Evolutionary conservation across 2,113 vertebrate genomes (phyloP).

Genomic region (Sula dactylatra): DNA sequence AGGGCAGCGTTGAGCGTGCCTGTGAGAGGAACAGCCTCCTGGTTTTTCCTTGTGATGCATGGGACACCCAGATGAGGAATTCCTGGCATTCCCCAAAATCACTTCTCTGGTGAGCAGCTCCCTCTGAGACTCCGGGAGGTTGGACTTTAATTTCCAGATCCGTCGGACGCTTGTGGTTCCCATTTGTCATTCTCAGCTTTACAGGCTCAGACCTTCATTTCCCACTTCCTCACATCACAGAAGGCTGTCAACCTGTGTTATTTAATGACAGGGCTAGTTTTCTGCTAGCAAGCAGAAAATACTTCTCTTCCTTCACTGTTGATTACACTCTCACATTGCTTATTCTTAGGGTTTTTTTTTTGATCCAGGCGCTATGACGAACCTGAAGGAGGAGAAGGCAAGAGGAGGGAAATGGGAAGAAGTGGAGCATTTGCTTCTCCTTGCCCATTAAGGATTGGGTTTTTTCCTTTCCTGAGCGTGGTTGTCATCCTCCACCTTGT

Average conservation of each 20-base stretch:
- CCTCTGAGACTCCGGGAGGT: neutral
- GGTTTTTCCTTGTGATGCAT: neutral
- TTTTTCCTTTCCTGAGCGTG: neutral
- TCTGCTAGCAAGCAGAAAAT: neutral
- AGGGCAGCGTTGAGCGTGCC: neutral
- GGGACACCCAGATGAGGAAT: neutral
- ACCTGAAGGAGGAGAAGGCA: neutral
- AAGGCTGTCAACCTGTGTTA: neutral
- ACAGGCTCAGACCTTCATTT: neutral
- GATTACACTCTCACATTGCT: neutral
- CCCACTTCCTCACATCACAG: neutral
- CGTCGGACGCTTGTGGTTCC: neutral
- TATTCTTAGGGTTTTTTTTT: neutral
- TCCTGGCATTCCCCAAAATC: neutral
- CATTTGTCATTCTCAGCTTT: neutral
- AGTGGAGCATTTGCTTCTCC: neutral
- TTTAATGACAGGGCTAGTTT: neutral
- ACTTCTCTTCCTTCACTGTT: neutral
- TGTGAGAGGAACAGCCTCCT: neutral
- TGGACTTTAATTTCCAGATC: neutral
- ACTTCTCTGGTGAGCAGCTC: neutral
- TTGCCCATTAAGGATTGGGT: neutral
- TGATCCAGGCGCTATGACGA: fast-evolving
- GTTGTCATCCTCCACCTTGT: neutral
- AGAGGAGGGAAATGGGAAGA: neutral